Evolutionary conservation across 2,888 invertebrate genomes (phyloP).

Genomic region (Leptopilina drosophilae): DNA sequence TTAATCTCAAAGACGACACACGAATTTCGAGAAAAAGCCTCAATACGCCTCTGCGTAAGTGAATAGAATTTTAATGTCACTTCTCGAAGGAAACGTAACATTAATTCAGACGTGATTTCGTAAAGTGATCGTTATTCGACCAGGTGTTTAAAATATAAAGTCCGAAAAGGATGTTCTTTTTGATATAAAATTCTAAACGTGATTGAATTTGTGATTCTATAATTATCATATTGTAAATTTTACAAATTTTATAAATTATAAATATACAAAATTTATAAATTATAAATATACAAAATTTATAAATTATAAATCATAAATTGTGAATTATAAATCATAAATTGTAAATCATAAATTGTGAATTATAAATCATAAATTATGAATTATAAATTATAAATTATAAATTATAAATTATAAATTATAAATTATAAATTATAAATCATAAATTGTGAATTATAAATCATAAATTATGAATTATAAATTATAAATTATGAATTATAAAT

Average conservation of each 20-base stretch:
- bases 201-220: slow-evolving; percentile 9
- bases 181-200: slow-evolving; percentile 16
- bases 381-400: no score
- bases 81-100: slow-evolving; percentile 38
- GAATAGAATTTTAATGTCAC: slow-evolving; percentile 38
- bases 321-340: no score
- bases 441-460: no score
- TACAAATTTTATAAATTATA: background rate
- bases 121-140: slow-evolving; percentile 37
- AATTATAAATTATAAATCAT: no score
- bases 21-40: slow-evolving; percentile 37
- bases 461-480: background rate
- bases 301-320: no score
- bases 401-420: background rate
- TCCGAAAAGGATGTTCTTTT: slow-evolving; percentile 6
- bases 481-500: no score
- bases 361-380: no score
- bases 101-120: slow-evolving; percentile 41
- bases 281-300: no score
- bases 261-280: no score
- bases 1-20: slow-evolving; percentile 28
- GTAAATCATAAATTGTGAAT: no score
- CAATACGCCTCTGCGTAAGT: slow-evolving; percentile 34
- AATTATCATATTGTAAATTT: background rate
- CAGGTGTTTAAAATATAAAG: slow-evolving; percentile 31